These are phyloP conservation scores for Ganaspis sp. DNA, from an alignment of 1,140 invertebrate species.

Conservation along the genomic window DNA sequence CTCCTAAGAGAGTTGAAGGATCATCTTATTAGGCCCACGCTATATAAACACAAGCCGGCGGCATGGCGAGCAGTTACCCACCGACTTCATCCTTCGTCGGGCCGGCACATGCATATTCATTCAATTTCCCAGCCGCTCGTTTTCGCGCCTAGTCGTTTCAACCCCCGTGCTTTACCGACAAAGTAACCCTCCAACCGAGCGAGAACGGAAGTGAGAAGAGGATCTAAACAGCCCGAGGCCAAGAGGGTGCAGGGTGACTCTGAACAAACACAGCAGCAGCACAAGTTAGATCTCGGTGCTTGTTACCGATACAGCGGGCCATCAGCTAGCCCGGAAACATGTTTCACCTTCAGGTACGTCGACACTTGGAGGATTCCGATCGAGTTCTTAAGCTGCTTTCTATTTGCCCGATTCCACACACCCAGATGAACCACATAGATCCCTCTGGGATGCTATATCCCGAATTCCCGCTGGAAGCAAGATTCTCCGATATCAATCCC, in stretches of 20 bases:
- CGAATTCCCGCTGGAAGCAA: background rate
- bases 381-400: constrained; percentile 20
- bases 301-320: constrained; percentile 50
- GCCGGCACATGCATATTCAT: constrained; percentile 58
- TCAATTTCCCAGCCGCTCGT: background rate
- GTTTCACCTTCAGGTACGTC: constrained; percentile 63
- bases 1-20: constrained; percentile 59
- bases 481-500: background rate
- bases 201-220: background rate
- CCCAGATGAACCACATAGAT: background rate
- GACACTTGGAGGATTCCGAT: constrained; percentile 35
- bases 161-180: background rate
- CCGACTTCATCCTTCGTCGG: constrained; percentile 66
- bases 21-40: constrained; percentile 75
- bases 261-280: background rate
- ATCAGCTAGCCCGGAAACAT: constrained; percentile 52
- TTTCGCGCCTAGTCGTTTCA: constrained; percentile 1
- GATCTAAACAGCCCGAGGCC: constrained; percentile 37
- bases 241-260: constrained; percentile 30
- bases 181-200: background rate
- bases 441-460: background rate
- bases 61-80: constrained; percentile 71
- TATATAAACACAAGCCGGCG: constrained; percentile 74
- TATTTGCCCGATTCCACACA: background rate
- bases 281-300: constrained; percentile 39